Conservation (phyloP, 2,888 invertebrate genomes). For the Dysmachus trigonus region DNA sequence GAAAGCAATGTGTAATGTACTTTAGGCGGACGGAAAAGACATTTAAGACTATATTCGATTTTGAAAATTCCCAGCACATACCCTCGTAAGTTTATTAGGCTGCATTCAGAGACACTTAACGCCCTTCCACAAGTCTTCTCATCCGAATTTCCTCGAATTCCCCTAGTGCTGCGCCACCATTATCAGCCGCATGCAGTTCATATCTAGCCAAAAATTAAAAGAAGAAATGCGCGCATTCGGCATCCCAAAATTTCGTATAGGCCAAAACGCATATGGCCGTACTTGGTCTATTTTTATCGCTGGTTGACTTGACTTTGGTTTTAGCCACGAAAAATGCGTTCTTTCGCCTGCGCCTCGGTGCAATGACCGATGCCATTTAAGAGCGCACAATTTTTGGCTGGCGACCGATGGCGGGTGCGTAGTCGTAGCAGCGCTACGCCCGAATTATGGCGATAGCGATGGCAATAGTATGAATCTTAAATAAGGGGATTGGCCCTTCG, state of each 20-base stretch:
- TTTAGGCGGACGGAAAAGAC: background rate
- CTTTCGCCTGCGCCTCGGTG: slow-evolving; percentile 11
- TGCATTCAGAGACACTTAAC: background rate
- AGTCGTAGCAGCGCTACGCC: background rate
- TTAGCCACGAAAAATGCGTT: slow-evolving; percentile 5
- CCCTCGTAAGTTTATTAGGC: background rate
- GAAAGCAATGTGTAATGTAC: background rate
- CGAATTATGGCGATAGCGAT: background rate
- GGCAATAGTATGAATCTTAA: slow-evolving; percentile 6
- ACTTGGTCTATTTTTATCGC: slow-evolving; percentile 20
- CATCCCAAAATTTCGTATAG: background rate
- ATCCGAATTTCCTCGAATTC: background rate
- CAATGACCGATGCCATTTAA: slow-evolving; percentile 35
- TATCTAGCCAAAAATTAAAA: slow-evolving; percentile 8
- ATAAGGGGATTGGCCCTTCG: background rate
- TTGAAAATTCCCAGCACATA: background rate
- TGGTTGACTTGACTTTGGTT: slow-evolving; percentile 30
- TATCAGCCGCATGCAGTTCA: background rate
- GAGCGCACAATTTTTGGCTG: slow-evolving; percentile 25
- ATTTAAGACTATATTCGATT: background rate
- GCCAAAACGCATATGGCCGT: slow-evolving; percentile 34
- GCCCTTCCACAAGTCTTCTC: background rate
- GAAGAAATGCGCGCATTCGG: slow-evolving; percentile 10
- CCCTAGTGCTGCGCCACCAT: background rate
- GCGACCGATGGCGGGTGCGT: background rate